phyloP scores from a whole-genome alignment of 2,113 vertebrate genomes.

The Condylura cristata region DNA sequence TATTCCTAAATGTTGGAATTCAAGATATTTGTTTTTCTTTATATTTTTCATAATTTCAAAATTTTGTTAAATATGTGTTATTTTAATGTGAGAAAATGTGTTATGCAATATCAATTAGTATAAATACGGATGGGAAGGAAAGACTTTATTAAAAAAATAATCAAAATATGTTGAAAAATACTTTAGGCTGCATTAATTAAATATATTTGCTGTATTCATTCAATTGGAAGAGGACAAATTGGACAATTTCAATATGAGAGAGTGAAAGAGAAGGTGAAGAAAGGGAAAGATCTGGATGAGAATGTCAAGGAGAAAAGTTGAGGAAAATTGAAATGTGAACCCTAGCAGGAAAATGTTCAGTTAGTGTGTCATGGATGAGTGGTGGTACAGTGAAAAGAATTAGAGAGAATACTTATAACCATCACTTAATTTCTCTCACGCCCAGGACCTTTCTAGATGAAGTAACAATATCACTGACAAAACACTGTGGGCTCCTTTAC shows the following conservation, averaged over 20 bases:
- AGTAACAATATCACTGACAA: background rate
- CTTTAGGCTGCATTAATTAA: background rate
- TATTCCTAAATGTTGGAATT: background rate
- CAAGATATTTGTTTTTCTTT: slow-evolving; percentile 22
- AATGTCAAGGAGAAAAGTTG: background rate
- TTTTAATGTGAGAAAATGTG: background rate
- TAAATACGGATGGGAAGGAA: background rate
- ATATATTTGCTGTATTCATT: background rate
- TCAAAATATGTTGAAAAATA: background rate
- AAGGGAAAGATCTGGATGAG: background rate
- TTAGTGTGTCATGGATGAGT: background rate
- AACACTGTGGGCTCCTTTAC: background rate
- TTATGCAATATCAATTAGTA: background rate
- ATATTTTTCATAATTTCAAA: slow-evolving; percentile 2
- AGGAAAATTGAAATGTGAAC: background rate
- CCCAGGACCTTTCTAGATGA: background rate
- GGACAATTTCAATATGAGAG: background rate
- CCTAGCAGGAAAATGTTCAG: background rate
- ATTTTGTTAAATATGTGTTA: background rate
- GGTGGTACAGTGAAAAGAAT: background rate
- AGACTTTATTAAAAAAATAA: background rate
- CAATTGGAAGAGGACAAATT: background rate
- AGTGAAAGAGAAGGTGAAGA: background rate
- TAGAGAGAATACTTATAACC: background rate
- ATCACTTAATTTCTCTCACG: background rate